These are phyloP conservation scores for Ostrea edulis DNA, from an alignment of 1,140 invertebrate species.

Conservation along the genomic window DNA sequence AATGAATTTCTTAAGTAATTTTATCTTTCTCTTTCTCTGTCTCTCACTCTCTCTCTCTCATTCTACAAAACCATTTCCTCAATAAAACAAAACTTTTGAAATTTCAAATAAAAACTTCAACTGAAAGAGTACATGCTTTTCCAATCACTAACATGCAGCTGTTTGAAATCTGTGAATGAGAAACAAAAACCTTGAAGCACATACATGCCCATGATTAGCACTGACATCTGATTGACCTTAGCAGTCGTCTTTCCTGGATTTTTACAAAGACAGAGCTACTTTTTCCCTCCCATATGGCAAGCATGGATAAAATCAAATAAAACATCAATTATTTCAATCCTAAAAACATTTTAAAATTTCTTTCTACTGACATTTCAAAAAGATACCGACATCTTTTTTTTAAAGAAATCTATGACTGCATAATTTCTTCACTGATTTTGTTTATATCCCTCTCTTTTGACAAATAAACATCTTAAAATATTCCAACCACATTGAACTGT, in stretches of 20 bases:
- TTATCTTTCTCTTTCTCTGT: conserved; percentile 10
- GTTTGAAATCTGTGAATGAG: conserved; percentile 21
- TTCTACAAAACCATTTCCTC: not conserved
- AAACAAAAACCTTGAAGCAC: not conserved
- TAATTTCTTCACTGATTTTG: too few relatives aligned
- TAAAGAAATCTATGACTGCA: too few relatives aligned
- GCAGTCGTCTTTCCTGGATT: not conserved
- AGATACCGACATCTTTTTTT: too few relatives aligned
- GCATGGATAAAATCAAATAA: conserved; percentile 32
- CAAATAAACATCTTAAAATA: too few relatives aligned
- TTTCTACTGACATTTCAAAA: not conserved
- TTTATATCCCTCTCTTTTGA: too few relatives aligned
- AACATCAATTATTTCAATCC: conserved; percentile 4
- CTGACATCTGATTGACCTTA: conserved; percentile 24
- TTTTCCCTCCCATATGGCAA: not conserved
- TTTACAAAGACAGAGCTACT: not conserved
- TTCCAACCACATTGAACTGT: too few relatives aligned
- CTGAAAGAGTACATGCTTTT: not conserved
- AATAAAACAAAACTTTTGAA: too few relatives aligned
- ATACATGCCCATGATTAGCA: conserved; percentile 17
- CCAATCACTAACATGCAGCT: not conserved
- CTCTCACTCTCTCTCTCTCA: not conserved
- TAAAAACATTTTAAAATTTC: not conserved
- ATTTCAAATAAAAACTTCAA: not conserved
- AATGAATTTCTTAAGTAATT: not conserved